These are phyloP conservation scores for Zosterops lateralis DNA, from an alignment of 2,113 vertebrate genomes.

Conservation along the genomic window DNA sequence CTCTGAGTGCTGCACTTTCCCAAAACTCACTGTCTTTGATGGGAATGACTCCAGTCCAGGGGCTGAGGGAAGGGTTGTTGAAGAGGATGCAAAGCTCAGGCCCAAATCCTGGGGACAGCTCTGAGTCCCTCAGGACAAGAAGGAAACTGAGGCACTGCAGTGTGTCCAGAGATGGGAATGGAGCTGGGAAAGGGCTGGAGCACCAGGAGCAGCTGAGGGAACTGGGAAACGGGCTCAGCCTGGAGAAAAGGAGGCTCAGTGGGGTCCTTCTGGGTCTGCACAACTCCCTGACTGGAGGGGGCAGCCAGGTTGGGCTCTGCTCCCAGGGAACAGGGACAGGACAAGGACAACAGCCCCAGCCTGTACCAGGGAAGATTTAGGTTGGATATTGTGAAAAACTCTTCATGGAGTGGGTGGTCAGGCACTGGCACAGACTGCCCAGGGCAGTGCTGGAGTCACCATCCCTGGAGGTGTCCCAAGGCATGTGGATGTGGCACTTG, in stretches of 20 bases:
- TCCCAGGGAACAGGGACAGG: background rate
- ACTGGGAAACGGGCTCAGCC: background rate
- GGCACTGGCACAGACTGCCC: background rate
- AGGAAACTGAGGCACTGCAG: background rate
- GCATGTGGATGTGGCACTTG: fast-evolving
- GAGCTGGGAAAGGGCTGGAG: background rate
- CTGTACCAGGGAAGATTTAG: background rate
- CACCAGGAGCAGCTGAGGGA: fast-evolving
- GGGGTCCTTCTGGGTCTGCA: background rate
- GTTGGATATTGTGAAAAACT: background rate
- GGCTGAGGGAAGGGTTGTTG: background rate
- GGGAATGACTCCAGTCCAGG: background rate
- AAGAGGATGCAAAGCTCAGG: background rate
- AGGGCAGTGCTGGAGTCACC: background rate
- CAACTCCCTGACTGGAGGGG: background rate
- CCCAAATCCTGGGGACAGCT: background rate
- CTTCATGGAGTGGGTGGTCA: background rate
- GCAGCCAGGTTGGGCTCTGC: fast-evolving
- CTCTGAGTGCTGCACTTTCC: fast-evolving
- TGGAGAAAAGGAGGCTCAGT: background rate
- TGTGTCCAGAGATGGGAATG: fast-evolving
- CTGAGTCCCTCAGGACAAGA: background rate
- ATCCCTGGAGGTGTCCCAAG: background rate
- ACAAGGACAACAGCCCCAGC: background rate
- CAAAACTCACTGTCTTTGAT: fast-evolving